Evolutionary conservation across 2,888 invertebrate species (phyloP), one percentile per base, ranked within the genome.

Genomic region (Himalopsyche kuldschensis): DNA sequence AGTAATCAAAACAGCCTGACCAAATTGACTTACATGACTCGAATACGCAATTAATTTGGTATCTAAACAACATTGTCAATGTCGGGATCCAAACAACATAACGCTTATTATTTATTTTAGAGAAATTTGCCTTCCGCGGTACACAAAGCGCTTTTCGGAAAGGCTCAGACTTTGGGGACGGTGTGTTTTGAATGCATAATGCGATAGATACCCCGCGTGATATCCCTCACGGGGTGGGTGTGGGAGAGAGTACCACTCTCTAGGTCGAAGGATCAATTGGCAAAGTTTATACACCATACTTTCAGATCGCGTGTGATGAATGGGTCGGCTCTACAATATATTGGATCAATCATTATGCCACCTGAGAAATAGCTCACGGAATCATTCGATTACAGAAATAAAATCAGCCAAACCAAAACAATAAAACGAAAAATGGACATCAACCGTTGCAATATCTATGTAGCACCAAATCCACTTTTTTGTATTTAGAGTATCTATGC

Each of bases 261-360:
- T n/a, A n/a, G 48, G 77, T 24, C 76, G 11, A n/a, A 47, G 48
- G 32, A 81, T 81, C 48, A 75, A 75, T 69, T 55, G 69, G 41
- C 35, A 32, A 80, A 80, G 75, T 46, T 80, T 78, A 78, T 48
- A 41, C 55, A 55, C 48, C 35, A 81, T 77, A 77, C 78, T 81
- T 55, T 35, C 35, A 77, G 41, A 48, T 47, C 31, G 75, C 81
- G 78, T 48, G 76, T 76, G 76, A 76, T 76, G 76, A 35, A 76
- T 32, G 41, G 41, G 20, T 32, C n/a, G 20, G 24, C 32, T 35
- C 6, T 76, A 76, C 24, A 35, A 35, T 76, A 76, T 32, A 17
- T n/a, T 31, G 41, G 76, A 35, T 76, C 78, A 78, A 46, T 78
- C 78, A 78, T 69, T 69, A 69, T 69, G 30, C 30, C 69, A 69